Evolutionary conservation across 2,113 vertebrate genomes (phyloP), one percentile per base, ranked within the genome.

Genomic region (Lophochroa leadbeateri): DNA sequence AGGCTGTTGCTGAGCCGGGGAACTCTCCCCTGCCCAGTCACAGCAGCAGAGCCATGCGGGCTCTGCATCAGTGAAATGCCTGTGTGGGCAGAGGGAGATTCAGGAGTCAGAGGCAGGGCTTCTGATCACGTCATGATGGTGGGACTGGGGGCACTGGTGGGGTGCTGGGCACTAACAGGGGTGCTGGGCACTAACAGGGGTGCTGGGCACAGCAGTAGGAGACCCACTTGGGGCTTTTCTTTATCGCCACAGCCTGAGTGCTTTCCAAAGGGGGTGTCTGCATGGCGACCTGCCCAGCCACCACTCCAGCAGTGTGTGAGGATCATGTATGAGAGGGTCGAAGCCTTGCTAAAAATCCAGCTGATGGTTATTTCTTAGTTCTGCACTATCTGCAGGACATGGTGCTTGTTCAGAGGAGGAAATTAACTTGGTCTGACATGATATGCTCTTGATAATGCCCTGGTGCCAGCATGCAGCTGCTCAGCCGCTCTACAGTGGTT

Each of bases 11-110:
- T 49, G 69, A 47, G 28, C 33, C 2, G 37, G 74, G 25, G 58
- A 14, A 50, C 58, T 16, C 39, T 69, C 17, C 39, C 2, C 4
- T 21, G 23, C 15, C 49, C 11, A 11, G 27, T 39, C 50, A 63
- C 78, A 41, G 77, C 64, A 57, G 78, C 35, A 25, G 0, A 0
- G 35, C 31, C n/a, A 9, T 0, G 0, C 0, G 7, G 25, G 43
- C 28, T 80, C 19, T 53, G 41, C 37, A 16, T 13, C 11, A 69
- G 39, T 4, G 27, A 24, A 64, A 37, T 9, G 8, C 44, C 53
- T 39, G 9, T 18, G 10, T 15, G 44, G n/a, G 53, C 44, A 70
- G 29, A 70, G 44, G 57, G 55, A 39, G 69, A 28, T 29, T 28
- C 35, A 12, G 60, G 41, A 35, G 35, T 23, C 6, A 1, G 37